Conservation (phyloP, 2,113 vertebrate genomes). For the Odocoileus hemionus region DNA sequence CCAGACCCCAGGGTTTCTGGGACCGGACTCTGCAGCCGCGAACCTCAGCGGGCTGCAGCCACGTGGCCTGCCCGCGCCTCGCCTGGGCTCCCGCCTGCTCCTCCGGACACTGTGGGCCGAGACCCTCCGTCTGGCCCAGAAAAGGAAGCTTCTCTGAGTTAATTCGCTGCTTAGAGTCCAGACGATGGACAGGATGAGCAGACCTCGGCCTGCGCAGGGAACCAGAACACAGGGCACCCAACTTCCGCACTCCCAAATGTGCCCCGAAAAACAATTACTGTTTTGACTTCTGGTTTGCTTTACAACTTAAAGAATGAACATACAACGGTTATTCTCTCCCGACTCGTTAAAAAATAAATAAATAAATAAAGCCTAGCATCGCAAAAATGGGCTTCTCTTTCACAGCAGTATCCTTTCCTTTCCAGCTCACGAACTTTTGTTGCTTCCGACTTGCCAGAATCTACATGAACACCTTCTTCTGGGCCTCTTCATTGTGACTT, state of each 20-base stretch:
- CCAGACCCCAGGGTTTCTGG: not conserved
- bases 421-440: not conserved
- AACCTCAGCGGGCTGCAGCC: not conserved
- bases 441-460: not conserved
- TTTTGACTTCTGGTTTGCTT: not conserved
- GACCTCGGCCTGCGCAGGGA: not conserved
- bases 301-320: not conserved
- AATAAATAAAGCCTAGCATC: not conserved
- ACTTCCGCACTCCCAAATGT: not conserved
- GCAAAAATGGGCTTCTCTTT: not conserved
- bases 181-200: no score
- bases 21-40: not conserved
- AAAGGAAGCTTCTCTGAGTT: not conserved
- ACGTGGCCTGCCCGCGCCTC: conserved; percentile 37
- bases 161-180: not conserved
- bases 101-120: not conserved
- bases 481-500: not conserved
- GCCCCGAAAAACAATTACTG: not conserved
- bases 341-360: not conserved
- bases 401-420: not conserved
- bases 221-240: not conserved
- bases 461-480: not conserved
- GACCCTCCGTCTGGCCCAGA: not conserved
- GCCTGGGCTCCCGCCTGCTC: not conserved
- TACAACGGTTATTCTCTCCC: not conserved